Evolutionary conservation across 1,140 invertebrate genomes (phyloP).

Genomic region (Nylanderia fulva): DNA sequence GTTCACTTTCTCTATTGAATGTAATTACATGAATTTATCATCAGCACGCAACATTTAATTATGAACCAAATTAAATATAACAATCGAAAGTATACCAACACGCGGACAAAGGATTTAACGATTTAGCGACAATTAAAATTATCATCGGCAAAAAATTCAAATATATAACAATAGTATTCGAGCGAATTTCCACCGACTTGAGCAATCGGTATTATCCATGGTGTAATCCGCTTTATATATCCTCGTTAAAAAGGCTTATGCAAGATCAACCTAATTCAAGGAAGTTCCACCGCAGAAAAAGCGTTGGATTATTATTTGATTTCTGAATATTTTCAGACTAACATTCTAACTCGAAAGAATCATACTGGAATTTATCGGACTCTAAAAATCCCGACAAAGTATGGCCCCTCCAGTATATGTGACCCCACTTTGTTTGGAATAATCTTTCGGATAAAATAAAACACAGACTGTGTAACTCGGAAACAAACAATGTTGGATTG

Average conservation of each 20-base stretch:
- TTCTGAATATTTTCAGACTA: neutral
- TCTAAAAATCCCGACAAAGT: neutral
- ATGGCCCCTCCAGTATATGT: no score
- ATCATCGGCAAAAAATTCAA: neutral
- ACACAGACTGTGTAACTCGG: neutral
- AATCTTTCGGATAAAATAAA: neutral
- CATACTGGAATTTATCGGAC: neutral
- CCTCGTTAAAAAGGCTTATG: constrained; percentile 42
- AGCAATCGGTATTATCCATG: constrained; percentile 30
- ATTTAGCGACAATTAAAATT: constrained; percentile 10
- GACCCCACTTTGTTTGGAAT: neutral
- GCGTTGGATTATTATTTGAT: neutral
- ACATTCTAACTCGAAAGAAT: neutral
- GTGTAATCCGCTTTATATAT: constrained; percentile 51
- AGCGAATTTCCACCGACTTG: constrained; percentile 1
- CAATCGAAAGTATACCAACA: neutral
- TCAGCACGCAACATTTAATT: neutral
- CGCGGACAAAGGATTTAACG: neutral
- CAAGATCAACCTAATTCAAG: constrained; percentile 12
- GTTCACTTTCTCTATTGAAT: constrained; percentile 11
- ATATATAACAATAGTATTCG: neutral
- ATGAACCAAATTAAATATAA: neutral
- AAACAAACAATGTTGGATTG: neutral
- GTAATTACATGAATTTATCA: neutral
- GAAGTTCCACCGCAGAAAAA: neutral